Base-by-base conservation (phyloP, 2,113 vertebrate genomes). In the Rhizomys pruinosus region DNA sequence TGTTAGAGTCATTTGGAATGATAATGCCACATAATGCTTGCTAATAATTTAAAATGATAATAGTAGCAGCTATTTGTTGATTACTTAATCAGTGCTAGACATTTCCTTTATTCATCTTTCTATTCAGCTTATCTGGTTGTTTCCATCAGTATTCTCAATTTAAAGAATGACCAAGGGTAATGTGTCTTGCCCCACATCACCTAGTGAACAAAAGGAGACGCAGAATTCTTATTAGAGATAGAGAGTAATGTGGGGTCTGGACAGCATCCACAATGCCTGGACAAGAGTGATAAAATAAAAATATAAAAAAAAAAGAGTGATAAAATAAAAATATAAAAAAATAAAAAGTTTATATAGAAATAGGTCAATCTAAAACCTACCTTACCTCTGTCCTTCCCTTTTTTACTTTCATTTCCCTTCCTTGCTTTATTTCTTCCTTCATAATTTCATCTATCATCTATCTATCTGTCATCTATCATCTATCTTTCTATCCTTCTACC, bases 21-120 rank as follows among this genome's bases (percentile, higher is more conserved):
- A 37, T 59, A 84, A 20, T 59, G 80, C 29, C 87, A 91, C 39
- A 12, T 57, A 72, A 42, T 34, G 20, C 66, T 78, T 74, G 25
- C 55, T 78, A 74, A 88, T 52, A 44, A 27, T 71, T 87, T 91
- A 78, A 74, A 93, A 80, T 23, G 23, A 87, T 72, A 85, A 37
- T 66, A 82, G 37, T 79, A 90, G 44, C 32, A 52, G 39, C 57
- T 27, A 1, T 82, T 78, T 55, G 20, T 77, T 78, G 90, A 77
- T 84, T 81, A 63, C 25, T 84, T 94, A 69, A 92, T 90, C 63
- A 20, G 6, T 37, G 3, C 5, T 23, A 85, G 57, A 4, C 52
- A 81, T 92, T 71, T 84, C 27, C 37, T 79, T 44, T 66, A 76
- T 22, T 16, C 32, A 29, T 47, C 44, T 71, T 89, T 85, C 37